phyloP scores from a whole-genome alignment of 2,888 invertebrate genomes.

The Pyrgus malvae region DNA sequence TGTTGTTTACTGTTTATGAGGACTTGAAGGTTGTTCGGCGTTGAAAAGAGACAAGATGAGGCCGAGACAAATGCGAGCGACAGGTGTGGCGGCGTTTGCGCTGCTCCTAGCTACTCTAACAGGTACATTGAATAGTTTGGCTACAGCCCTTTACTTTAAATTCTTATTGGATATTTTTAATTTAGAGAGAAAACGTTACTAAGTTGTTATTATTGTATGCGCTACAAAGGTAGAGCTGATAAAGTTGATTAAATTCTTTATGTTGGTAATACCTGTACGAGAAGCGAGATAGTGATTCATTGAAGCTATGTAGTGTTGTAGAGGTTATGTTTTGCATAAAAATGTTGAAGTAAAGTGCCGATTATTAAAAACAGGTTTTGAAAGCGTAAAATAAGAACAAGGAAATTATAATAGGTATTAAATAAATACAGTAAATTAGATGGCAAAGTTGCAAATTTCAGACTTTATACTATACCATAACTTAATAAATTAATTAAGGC shows the following conservation, averaged over 20 bases:
- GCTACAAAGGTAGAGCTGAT: constrained; percentile 8
- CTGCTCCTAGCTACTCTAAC: constrained; percentile 70
- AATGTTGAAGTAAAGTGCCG: neutral
- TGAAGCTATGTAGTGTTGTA: constrained; percentile 32
- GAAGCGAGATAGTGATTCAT: constrained; percentile 43
- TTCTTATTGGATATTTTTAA: constrained; percentile 22
- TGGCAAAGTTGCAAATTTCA: no score
- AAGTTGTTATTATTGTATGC: neutral
- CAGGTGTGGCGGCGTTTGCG: constrained; percentile 76
- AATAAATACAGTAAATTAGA: no score
- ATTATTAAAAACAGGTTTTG: no score
- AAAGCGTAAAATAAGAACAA: no score
- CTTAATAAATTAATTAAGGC: no score
- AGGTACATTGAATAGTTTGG: constrained; percentile 64
- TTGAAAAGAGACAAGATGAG: constrained; percentile 77
- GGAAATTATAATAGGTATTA: no score
- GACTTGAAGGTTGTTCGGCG: constrained; percentile 54
- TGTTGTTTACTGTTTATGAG: constrained; percentile 64
- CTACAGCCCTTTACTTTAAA: neutral
- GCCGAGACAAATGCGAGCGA: constrained; percentile 64
- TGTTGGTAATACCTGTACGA: constrained; percentile 42
- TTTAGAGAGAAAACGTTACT: neutral
- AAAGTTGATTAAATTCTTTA: constrained; percentile 38
- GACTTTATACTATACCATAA: no score
- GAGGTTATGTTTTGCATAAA: constrained; percentile 36